Evolutionary conservation across 2,113 vertebrate genomes (phyloP).

Genomic region (Urocitellus parryii): DNA sequence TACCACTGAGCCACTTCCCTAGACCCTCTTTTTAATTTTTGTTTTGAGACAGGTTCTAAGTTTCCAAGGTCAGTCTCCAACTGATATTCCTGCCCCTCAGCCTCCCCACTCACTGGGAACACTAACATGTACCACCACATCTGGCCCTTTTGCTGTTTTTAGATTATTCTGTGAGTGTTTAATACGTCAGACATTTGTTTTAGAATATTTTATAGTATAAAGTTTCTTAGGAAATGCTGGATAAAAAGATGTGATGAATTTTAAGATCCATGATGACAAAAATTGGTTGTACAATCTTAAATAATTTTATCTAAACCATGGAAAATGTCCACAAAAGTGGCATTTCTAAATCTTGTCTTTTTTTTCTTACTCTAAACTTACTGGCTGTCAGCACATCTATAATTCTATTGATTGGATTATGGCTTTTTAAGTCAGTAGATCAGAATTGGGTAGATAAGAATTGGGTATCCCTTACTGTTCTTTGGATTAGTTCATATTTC

Average conservation of each 20-base stretch:
- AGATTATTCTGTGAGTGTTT: neutral
- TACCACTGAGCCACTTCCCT: too few relatives aligned
- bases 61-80: too few relatives aligned
- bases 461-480: neutral
- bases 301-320: neutral
- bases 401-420: neutral
- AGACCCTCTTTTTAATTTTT: too few relatives aligned
- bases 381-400: neutral
- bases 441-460: too few relatives aligned
- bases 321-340: neutral
- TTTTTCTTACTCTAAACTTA: too few relatives aligned
- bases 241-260: neutral
- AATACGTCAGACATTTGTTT: neutral
- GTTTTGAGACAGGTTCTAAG: too few relatives aligned
- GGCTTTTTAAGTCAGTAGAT: neutral
- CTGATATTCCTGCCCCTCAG: too few relatives aligned
- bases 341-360: too few relatives aligned
- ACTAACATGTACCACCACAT: too few relatives aligned
- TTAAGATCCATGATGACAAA: neutral
- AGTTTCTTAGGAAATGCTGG: neutral
- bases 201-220: neutral
- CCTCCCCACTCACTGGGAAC: too few relatives aligned
- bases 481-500: neutral
- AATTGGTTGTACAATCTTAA: neutral
- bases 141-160: neutral